Percentiles rank a stretch among this genome's conserved stretches.
phyloP scores from a whole-genome alignment of 2,113 vertebrate species.

The Euleptes europaea region DNA sequence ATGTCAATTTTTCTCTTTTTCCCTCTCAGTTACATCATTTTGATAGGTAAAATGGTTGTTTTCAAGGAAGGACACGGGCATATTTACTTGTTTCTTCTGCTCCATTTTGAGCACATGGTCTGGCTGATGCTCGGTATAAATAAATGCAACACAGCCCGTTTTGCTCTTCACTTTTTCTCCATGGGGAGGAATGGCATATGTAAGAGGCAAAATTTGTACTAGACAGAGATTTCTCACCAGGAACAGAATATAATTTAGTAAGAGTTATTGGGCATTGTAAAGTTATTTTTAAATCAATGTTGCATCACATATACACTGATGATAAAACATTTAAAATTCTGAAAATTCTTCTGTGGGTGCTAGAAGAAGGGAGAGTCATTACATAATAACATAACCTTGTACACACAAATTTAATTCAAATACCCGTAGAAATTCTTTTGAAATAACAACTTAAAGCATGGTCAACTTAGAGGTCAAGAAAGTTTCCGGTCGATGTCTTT shows the following conservation, averaged over 20 bases:
- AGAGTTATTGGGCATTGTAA: slow-evolving; percentile 35
- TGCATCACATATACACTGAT: slow-evolving; percentile 53
- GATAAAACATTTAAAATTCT: slow-evolving; percentile 63
- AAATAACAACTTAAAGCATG: slow-evolving; percentile 79
- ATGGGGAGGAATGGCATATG: not conserved
- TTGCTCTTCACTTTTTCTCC: not conserved
- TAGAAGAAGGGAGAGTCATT: slow-evolving; percentile 58
- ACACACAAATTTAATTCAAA: slow-evolving; percentile 72
- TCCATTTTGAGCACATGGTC: not conserved
- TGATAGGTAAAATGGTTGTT: slow-evolving; percentile 54
- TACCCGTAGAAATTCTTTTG: slow-evolving; percentile 67
- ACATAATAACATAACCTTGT: slow-evolving; percentile 50
- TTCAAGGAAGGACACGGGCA: slow-evolving; percentile 45
- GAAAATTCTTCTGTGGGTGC: slow-evolving; percentile 55
- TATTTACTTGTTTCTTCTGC: not conserved
- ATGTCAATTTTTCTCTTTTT: slow-evolving; percentile 46
- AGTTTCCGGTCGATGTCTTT: slow-evolving; percentile 76
- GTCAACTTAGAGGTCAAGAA: slow-evolving; percentile 80
- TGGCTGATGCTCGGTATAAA: not conserved
- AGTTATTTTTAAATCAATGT: slow-evolving; percentile 63
- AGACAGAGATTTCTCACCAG: not conserved
- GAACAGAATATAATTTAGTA: slow-evolving; percentile 31
- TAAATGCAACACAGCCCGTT: not conserved
- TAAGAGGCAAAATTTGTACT: not conserved
- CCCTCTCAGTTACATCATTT: slow-evolving; percentile 38